Evolutionary conservation across 2,797 vertebrate genomes (phyloP), one percentile per base, ranked within the genome.

Genomic region (Tragelaphus oryx): DNA sequence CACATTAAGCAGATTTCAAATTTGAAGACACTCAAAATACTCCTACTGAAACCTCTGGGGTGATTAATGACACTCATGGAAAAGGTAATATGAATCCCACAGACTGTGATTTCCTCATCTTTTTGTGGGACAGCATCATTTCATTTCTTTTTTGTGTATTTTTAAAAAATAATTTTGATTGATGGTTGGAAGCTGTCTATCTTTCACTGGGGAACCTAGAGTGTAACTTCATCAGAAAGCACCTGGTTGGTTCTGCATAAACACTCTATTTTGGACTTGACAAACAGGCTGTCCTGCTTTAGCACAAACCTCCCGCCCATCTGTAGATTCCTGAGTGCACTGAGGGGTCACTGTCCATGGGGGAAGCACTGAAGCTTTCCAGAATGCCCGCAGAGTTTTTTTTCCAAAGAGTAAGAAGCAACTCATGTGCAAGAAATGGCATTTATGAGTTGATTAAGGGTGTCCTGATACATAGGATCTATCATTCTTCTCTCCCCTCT

Each of bases 81-180:
- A 82, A 93, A 95, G 89, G 48, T 26, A 59, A 96, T 62, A 5
- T 83, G 94, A 93, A 90, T 93, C 92, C 81, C 86, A 95, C 22
- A 96, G 90, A 52, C 87, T 94, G 74, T 84, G 94, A 28, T 88
- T 88, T 84, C 93, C 94, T 95, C 54, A 26, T 95, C 96, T 76
- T 94, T 86, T 79, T 87, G 74, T 95, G 87, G 97, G 97, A 96
- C 5, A 30, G 22, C 5, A 55, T 75, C 50, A 84, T 78, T 97
- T 96, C 84, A 62, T 93, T 97, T 95, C 91, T 68, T 97, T 96
- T 96, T 52, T 41, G 41, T 48, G 14, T 44, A 8, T 86, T 9
- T 62, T 79, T 54, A 30, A 20, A 89, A 82, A 80, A 55, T 9
- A 22, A 30, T 41, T 85, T 94, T 71, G 54, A 74, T 13, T 76